Evolutionary conservation across 1,140 invertebrate genomes (phyloP).

Genomic region (Trichomalopsis sarcophagae): DNA sequence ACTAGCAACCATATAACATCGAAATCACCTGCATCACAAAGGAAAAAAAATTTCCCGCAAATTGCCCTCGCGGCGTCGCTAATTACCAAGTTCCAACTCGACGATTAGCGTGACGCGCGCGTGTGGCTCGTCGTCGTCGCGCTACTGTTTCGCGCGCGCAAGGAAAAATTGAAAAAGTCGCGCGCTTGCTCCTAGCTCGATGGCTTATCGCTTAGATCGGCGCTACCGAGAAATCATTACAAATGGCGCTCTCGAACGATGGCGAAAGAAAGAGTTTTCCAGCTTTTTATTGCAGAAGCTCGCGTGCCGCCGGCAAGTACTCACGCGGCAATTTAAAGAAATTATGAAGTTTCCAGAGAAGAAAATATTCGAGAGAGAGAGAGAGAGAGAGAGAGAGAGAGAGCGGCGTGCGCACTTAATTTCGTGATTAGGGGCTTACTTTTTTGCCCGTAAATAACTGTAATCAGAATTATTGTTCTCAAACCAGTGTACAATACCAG

Average conservation of each 20-base stretch:
- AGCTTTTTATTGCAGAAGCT: constrained; percentile 32
- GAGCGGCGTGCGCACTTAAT: constrained; percentile 1
- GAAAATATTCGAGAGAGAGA: constrained; percentile 2
- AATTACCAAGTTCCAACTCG: not conserved
- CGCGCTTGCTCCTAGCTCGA: not conserved
- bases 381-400: too few relatives aligned
- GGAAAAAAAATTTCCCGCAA: not conserved
- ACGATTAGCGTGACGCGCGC: constrained; percentile 4
- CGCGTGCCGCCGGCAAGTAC: constrained; percentile 17
- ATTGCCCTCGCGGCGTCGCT: not conserved
- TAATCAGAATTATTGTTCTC: not conserved
- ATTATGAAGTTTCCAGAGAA: constrained; percentile 46
- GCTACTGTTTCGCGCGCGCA: not conserved
- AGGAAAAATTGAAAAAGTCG: constrained; percentile 36
- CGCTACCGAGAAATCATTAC: constrained; percentile 41
- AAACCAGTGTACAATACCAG: not conserved
- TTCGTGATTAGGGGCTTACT: constrained; percentile 8
- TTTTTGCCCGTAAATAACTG: not conserved
- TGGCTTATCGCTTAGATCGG: constrained; percentile 30
- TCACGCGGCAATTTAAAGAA: constrained; percentile 15
- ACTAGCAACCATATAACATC: not conserved
- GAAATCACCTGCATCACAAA: not conserved
- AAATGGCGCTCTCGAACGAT: not conserved
- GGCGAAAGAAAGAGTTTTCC: constrained; percentile 7
- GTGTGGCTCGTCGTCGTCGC: not conserved